phyloP scores from a whole-genome alignment of 2,113 vertebrate species.

The Macquaria ambigua region DNA sequence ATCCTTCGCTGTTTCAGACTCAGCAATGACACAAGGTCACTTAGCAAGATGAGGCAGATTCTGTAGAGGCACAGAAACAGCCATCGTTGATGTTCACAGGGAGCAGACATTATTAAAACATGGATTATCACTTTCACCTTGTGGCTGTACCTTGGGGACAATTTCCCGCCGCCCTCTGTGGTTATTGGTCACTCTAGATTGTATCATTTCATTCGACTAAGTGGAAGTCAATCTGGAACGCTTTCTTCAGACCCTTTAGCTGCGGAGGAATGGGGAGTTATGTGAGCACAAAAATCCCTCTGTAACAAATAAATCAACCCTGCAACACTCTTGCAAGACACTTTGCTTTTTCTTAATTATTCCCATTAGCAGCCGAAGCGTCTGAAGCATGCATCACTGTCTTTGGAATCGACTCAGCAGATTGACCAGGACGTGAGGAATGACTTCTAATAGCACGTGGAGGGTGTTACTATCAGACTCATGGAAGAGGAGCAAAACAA shows the following conservation, averaged over 20 bases:
- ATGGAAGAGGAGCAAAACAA: slow-evolving; percentile 22
- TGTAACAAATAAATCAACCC: slow-evolving; percentile 70
- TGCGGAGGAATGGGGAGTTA: slow-evolving; percentile 36
- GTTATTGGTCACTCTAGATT: slow-evolving; percentile 63
- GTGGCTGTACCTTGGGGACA: slow-evolving; percentile 48
- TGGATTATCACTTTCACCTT: slow-evolving; percentile 70
- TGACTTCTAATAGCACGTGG: slow-evolving; percentile 58
- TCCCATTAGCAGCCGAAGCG: slow-evolving; percentile 63
- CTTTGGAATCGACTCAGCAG: slow-evolving; percentile 68
- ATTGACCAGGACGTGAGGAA: slow-evolving; percentile 60
- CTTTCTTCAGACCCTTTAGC: slow-evolving; percentile 40
- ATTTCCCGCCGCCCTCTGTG: slow-evolving; percentile 49
- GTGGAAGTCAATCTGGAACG: slow-evolving; percentile 64
- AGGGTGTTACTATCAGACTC: slow-evolving; percentile 31
- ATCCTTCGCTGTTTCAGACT: background rate
- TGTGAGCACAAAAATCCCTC: slow-evolving; percentile 44
- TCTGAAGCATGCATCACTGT: slow-evolving; percentile 79
- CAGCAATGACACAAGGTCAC: slow-evolving; percentile 36
- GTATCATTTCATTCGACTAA: slow-evolving; percentile 69
- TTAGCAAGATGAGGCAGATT: background rate
- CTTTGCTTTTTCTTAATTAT: slow-evolving; percentile 80
- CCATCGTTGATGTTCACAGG: slow-evolving; percentile 14
- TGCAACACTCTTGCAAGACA: slow-evolving; percentile 52
- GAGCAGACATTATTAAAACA: slow-evolving; percentile 59
- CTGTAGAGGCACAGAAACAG: slow-evolving; percentile 18